Evolutionary conservation across 1,140 invertebrate species (phyloP).

Genomic region (Ostrea edulis): DNA sequence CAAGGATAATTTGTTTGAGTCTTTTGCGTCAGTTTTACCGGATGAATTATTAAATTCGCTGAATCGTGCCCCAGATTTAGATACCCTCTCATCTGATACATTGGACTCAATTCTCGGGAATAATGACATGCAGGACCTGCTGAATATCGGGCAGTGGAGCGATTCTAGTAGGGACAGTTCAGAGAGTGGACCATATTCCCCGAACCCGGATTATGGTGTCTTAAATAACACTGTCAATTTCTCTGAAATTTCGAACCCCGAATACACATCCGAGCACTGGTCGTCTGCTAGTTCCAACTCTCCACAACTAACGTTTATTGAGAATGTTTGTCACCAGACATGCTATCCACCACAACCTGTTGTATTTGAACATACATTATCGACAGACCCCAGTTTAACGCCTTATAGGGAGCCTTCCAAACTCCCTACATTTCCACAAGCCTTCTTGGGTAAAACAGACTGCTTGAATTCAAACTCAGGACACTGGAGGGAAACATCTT

Average conservation of each 20-base stretch:
- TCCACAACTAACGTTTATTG: constrained; percentile 33
- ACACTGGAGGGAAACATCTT: constrained; percentile 44
- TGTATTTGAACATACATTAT: not conserved
- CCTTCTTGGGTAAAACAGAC: constrained; percentile 54
- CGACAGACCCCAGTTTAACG: not conserved
- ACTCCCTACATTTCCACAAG: constrained; percentile 65
- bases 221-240: constrained; percentile 57
- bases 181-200: constrained; percentile 62
- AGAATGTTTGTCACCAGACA: not conserved
- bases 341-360: constrained; percentile 14
- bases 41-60: constrained; percentile 19
- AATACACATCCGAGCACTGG: not conserved
- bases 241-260: constrained; percentile 39
- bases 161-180: constrained; percentile 56
- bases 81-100: constrained; percentile 61
- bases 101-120: constrained; percentile 68
- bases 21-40: not conserved
- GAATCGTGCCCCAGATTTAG: constrained; percentile 22
- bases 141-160: constrained; percentile 60
- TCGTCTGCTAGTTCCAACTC: not conserved
- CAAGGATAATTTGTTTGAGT: not conserved
- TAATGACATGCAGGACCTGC: constrained; percentile 64
- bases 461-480: constrained; percentile 36
- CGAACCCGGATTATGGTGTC: constrained; percentile 62
- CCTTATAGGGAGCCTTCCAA: constrained; percentile 14